A percentile compares a stretch with the other conserved stretches of the same genome.
These are phyloP conservation scores for Allacma fusca DNA, from an alignment of 2,888 invertebrate genomes.

Conservation along the genomic window DNA sequence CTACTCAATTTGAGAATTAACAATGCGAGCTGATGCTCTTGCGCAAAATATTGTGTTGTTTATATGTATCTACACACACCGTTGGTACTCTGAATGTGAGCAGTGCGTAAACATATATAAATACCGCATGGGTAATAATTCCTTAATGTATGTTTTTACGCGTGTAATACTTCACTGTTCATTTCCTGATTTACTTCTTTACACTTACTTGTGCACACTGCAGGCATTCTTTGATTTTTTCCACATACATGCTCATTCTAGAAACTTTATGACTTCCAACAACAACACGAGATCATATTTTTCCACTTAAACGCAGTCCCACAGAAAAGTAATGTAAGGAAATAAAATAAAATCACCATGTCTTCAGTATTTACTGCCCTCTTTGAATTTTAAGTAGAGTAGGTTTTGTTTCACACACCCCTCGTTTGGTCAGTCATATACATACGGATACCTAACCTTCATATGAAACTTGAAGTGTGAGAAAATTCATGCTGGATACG, in stretches of 20 bases:
- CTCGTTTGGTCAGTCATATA: neutral
- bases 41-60: no score
- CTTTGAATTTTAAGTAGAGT: constrained; percentile 5
- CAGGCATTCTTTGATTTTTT: neutral
- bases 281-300: neutral
- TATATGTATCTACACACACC: no score
- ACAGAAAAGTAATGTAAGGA: neutral
- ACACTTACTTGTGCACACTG: neutral
- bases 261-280: constrained; percentile 4
- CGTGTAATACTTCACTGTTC: neutral
- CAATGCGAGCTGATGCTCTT: neutral
- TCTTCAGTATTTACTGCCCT: neutral
- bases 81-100: no score
- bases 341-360: constrained; percentile 2
- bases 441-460: neutral
- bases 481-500: neutral
- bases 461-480: constrained; percentile 12
- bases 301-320: neutral
- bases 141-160: neutral
- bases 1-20: neutral
- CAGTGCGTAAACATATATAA: no score
- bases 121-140: neutral
- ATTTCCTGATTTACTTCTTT: constrained; percentile 2
- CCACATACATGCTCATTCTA: neutral
- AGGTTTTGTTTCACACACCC: neutral